phyloP scores from a whole-genome alignment of 2,113 vertebrate species.

The Protobothrops mucrosquamatus region DNA sequence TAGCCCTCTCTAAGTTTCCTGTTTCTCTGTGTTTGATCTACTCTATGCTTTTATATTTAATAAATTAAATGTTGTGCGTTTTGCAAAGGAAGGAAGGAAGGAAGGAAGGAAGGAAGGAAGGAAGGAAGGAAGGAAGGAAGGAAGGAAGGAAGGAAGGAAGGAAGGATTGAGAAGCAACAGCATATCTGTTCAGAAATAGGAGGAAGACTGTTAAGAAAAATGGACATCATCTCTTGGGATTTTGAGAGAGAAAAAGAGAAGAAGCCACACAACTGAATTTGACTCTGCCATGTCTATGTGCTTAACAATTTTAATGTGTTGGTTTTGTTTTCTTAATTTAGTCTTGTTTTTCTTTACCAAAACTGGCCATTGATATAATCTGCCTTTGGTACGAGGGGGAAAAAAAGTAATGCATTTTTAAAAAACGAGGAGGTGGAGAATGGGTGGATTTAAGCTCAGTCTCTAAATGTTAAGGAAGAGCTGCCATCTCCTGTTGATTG shows the following conservation, averaged over 20 bases:
- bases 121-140: no score
- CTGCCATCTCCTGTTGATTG: slow-evolving; percentile 10
- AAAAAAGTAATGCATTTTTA: background rate
- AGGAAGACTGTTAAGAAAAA: background rate
- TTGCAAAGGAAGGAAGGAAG: no score
- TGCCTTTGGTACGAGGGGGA: background rate
- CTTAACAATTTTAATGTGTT: background rate
- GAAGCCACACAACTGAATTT: background rate
- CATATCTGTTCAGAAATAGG: background rate
- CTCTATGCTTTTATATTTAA: background rate
- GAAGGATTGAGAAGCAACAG: background rate
- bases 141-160: background rate
- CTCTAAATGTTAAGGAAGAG: background rate
- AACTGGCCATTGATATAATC: no score
- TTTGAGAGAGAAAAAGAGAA: background rate
- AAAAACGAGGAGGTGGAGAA: background rate
- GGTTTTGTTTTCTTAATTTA: background rate
- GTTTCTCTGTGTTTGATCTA: background rate
- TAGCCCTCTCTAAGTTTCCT: background rate
- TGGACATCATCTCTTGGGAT: background rate
- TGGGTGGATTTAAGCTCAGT: rapidly evolving
- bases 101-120: no score
- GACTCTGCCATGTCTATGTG: background rate
- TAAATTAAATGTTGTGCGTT: background rate
- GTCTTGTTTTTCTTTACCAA: background rate